Conservation (phyloP, 2,797 vertebrate genomes). For the Staurois parvus region DNA sequence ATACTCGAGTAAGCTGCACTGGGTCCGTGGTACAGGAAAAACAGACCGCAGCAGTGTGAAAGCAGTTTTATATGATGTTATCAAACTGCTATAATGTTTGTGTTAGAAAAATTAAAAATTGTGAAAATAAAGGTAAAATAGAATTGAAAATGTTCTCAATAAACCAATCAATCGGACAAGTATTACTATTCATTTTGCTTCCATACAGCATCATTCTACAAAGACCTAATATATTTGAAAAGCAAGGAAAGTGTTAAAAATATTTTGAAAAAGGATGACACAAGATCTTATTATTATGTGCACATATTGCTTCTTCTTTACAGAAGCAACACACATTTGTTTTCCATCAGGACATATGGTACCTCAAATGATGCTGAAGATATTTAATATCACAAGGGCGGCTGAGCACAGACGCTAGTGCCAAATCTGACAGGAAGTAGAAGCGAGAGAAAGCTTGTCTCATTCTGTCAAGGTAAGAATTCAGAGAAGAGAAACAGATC, state of each 20-base stretch:
- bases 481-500: slow-evolving; percentile 47
- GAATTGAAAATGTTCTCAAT: too few species aligned
- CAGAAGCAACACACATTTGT: neutral
- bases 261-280: neutral
- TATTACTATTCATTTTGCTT: too few species aligned
- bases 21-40: too few species aligned
- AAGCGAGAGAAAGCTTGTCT: slow-evolving; percentile 59
- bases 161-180: too few species aligned
- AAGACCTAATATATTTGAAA: neutral
- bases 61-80: too few species aligned
- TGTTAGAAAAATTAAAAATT: too few species aligned
- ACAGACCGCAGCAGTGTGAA: too few species aligned
- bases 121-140: too few species aligned
- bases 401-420: slow-evolving; percentile 56
- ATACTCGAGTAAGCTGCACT: too few species aligned
- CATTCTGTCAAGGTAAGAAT: slow-evolving; percentile 49
- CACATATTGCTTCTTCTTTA: neutral
- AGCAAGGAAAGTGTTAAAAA: neutral
- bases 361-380: slow-evolving; percentile 59
- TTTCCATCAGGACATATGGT: neutral
- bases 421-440: slow-evolving; percentile 60
- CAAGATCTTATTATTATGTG: neutral
- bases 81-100: too few species aligned
- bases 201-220: too few species aligned
- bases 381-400: slow-evolving; percentile 46